Evolutionary conservation across 2,888 invertebrate genomes (phyloP).

Genomic region (Ichneumon xanthorius): DNA sequence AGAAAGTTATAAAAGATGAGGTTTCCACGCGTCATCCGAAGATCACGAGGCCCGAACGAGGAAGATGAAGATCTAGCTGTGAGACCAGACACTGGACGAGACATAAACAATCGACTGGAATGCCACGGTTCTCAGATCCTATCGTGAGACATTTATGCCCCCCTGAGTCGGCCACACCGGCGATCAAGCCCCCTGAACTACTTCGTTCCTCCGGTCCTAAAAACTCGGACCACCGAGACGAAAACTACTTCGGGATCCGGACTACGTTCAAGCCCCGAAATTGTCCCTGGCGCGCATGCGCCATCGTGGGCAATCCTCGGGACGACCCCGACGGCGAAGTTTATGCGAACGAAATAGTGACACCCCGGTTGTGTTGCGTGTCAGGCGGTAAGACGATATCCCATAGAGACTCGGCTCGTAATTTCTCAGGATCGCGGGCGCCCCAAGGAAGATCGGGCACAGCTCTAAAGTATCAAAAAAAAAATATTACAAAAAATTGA

Average conservation of each 20-base stretch:
- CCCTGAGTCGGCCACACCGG: conserved; percentile 73
- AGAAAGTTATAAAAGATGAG: conserved; percentile 8
- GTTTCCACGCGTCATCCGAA: conserved; percentile 31
- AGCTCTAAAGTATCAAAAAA: neutral
- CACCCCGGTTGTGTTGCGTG: conserved; percentile 51
- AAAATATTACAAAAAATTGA: neutral
- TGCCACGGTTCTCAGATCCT: conserved; percentile 70
- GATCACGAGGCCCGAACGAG: conserved; percentile 11
- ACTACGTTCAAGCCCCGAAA: conserved; percentile 16
- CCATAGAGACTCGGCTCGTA: neutral
- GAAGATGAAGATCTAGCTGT: conserved; percentile 16
- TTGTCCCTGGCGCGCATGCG: neutral
- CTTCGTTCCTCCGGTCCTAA: neutral
- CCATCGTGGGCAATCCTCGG: conserved; percentile 16
- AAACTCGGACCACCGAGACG: conserved; percentile 31
- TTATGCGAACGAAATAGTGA: conserved; percentile 67
- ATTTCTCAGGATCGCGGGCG: conserved; percentile 11
- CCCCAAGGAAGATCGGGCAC: conserved; percentile 7
- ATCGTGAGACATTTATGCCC: conserved; percentile 79
- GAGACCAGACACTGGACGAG: conserved; percentile 52
- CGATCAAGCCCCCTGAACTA: conserved; percentile 22
- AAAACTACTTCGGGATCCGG: conserved; percentile 13
- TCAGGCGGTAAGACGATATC: conserved; percentile 38
- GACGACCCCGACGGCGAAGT: conserved; percentile 48
- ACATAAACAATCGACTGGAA: conserved; percentile 78